Conservation (phyloP, 2,113 vertebrate species). For the Tragelaphus imberbis region DNA sequence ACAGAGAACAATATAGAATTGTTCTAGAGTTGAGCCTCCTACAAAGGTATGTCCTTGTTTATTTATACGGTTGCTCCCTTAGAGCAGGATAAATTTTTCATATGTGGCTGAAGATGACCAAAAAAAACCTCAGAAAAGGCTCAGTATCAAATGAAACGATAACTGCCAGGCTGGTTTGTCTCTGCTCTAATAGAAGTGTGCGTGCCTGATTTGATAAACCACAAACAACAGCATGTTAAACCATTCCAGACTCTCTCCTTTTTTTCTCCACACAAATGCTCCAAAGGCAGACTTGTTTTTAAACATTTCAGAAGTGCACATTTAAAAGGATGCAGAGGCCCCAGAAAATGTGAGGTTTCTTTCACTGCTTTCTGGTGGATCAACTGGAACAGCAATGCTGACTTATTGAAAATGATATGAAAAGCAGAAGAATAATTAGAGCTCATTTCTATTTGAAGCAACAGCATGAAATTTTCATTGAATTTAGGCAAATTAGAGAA, state of each 20-base stretch:
- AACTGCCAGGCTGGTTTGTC: slow-evolving; percentile 41
- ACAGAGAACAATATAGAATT: slow-evolving; percentile 53
- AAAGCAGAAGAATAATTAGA: slow-evolving; percentile 48
- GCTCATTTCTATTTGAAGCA: slow-evolving; percentile 38
- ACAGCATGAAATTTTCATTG: slow-evolving; percentile 32
- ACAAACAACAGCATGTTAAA: background rate
- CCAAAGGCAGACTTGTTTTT: slow-evolving; percentile 24
- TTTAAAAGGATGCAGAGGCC: background rate
- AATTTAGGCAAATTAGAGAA: slow-evolving; percentile 24
- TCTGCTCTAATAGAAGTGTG: slow-evolving; percentile 19
- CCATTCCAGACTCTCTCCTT: background rate
- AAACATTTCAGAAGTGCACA: background rate
- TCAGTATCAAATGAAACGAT: slow-evolving; percentile 52
- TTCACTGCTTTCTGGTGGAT: slow-evolving; percentile 6
- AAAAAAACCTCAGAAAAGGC: slow-evolving; percentile 43
- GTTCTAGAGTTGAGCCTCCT: slow-evolving; percentile 52
- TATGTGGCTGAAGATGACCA: slow-evolving; percentile 47
- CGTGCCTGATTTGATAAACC: slow-evolving; percentile 25
- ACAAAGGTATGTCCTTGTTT: slow-evolving; percentile 49
- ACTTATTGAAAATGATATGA: slow-evolving; percentile 42
- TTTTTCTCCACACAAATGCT: slow-evolving; percentile 29
- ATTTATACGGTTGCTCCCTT: slow-evolving; percentile 57
- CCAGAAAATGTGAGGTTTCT: slow-evolving; percentile 14
- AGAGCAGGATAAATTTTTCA: slow-evolving; percentile 65
- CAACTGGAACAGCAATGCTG: background rate